phyloP scores from a whole-genome alignment of 2,888 invertebrate species.

The Meghimatium bilineatum region DNA sequence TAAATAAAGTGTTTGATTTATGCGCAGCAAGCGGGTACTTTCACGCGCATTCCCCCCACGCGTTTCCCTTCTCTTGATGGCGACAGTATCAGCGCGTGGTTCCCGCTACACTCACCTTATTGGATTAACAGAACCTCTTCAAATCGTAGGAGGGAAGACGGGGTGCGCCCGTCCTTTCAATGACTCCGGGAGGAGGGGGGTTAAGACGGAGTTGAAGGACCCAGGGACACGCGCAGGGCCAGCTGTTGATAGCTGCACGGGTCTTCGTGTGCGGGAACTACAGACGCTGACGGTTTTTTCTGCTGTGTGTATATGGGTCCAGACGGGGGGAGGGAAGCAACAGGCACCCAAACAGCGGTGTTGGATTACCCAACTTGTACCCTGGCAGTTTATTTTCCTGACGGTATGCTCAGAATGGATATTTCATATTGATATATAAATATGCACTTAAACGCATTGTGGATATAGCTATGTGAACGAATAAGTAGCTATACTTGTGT shows the following conservation, averaged over 20 bases:
- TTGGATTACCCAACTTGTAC: slow-evolving; percentile 17
- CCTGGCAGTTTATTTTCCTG: background rate
- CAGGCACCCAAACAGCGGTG: slow-evolving; percentile 21
- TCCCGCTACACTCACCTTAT: background rate
- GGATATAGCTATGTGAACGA: no score
- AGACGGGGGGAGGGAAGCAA: slow-evolving; percentile 2
- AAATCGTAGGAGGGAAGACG: background rate
- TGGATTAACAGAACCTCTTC: slow-evolving; percentile 16
- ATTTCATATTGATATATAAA: background rate
- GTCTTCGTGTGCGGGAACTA: slow-evolving; percentile 1
- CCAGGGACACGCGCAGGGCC: slow-evolving; percentile 20
- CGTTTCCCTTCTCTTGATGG: background rate
- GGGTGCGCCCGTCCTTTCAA: background rate
- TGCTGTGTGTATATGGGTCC: background rate
- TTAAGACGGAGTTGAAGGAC: background rate
- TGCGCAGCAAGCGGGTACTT: background rate
- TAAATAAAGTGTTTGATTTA: background rate
- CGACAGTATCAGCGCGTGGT: background rate
- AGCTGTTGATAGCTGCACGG: slow-evolving; percentile 32
- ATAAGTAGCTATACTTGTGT: no score
- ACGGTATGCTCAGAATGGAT: background rate
- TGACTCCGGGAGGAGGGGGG: background rate
- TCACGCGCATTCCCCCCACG: background rate
- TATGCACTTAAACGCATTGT: no score
- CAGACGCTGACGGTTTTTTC: slow-evolving; percentile 4